phyloP scores from a whole-genome alignment of 2,113 vertebrate genomes.

The Psilopsiagon aymara region DNA sequence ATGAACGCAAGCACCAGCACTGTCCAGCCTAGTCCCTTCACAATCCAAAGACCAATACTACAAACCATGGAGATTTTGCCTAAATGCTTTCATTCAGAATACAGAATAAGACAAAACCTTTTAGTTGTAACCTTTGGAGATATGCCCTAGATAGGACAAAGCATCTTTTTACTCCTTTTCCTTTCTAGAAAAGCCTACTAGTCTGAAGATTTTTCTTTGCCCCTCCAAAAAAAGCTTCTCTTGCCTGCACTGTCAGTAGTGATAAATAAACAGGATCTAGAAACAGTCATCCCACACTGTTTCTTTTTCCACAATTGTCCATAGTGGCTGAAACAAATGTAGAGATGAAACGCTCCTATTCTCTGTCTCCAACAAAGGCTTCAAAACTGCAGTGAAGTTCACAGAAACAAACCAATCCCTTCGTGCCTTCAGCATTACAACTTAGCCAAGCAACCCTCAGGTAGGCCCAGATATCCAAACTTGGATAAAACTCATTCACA shows the following conservation, averaged over 20 bases:
- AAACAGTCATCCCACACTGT: background rate
- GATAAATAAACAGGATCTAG: background rate
- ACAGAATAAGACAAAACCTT: background rate
- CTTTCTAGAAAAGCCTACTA: slow-evolving; percentile 19
- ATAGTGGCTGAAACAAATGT: background rate
- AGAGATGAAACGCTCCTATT: background rate
- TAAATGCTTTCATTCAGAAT: background rate
- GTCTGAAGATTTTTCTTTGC: background rate
- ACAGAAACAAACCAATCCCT: background rate
- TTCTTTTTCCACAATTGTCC: background rate
- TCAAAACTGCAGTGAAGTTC: background rate
- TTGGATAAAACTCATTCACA: background rate
- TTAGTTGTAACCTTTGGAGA: slow-evolving; percentile 14
- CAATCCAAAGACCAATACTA: background rate
- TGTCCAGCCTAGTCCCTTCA: background rate
- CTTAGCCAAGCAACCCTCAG: background rate
- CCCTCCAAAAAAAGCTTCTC: background rate
- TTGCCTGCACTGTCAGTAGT: background rate
- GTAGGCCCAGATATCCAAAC: background rate
- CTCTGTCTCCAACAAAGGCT: background rate
- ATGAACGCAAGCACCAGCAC: background rate
- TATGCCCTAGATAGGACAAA: background rate
- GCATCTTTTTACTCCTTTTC: background rate
- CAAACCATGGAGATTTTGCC: background rate
- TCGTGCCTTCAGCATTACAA: background rate